Base-by-base conservation (phyloP, 2,888 invertebrate genomes). In the Ochropleura plecta region DNA sequence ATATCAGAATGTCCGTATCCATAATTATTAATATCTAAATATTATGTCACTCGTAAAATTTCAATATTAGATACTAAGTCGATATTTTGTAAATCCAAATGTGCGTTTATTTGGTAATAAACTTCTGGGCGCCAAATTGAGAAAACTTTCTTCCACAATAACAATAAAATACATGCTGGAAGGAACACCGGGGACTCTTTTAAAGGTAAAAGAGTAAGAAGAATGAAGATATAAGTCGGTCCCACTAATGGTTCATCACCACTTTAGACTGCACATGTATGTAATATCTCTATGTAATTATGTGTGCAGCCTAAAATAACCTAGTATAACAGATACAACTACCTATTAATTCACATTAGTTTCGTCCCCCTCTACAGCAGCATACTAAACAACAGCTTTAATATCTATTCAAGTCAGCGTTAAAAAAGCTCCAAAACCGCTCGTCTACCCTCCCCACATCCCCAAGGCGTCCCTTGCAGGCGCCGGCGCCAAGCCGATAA, bases 401-500 rank as follows among this genome's bases (percentile, higher is more conserved):
- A 44, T n/a, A n/a, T n/a, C 18, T 40, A 14, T 16, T 3, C 3
- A 8, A 1, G 3, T 16, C 18, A 4, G 66, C 60, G 49, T 65
- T 66, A 42, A 0, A 42, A 65, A 40, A 73, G 69, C 72, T 62
- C 9, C 9, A 65, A 75, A 81, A 66, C 70, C 92, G 94, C 91
- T 69, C 75, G 92, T 92, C 82, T 93, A 76, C 80, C 30, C 1
- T 30, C 12, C 18, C 63, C 73, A 64, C 91, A 91, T 89, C 92
- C 93, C 92, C 86, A 83, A 82, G 82, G 83, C 79, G 83, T 89
- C 86, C 85, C 82, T 78, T 86, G 78, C 90, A 91, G 91, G 92
- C 95, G 95, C 95, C 94, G 95, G 95, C 95, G 95, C 95, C 94
- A 91, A 86, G 80, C 83, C 88, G 92, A 94, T 94, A 92, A 92